phyloP scores from a whole-genome alignment of 2,113 vertebrate species.

The Rhodinocichla rosea region DNA sequence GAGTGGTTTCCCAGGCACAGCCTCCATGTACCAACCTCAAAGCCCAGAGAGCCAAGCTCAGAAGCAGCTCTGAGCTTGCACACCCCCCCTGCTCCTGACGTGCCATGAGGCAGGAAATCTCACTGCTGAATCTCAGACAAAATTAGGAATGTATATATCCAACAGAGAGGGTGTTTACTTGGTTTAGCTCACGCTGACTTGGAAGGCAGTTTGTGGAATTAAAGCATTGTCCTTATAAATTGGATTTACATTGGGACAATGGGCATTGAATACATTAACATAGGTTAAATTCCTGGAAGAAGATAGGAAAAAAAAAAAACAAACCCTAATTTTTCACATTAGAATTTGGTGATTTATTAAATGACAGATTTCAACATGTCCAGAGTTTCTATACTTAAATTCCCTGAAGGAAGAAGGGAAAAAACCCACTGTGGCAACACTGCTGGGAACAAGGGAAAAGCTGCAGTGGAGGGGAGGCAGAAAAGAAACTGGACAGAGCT shows the following conservation, averaged over 20 bases:
- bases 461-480: background rate
- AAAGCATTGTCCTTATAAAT: background rate
- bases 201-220: background rate
- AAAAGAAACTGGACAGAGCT: background rate
- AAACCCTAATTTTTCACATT: background rate
- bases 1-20: background rate
- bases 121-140: background rate
- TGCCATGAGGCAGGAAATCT: background rate
- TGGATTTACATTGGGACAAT: background rate
- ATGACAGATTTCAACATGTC: background rate
- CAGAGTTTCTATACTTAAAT: background rate
- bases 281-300: background rate
- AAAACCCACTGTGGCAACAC: rapidly evolving
- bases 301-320: background rate
- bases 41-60: background rate
- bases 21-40: background rate
- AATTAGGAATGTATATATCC: background rate
- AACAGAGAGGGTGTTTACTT: background rate
- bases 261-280: background rate
- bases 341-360: background rate
- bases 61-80: background rate
- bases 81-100: background rate
- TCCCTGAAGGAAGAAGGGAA: background rate
- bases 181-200: background rate
- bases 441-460: background rate